Evolutionary conservation across 2,113 vertebrate genomes (phyloP).

Genomic region (Cochlearius cochlearius): DNA sequence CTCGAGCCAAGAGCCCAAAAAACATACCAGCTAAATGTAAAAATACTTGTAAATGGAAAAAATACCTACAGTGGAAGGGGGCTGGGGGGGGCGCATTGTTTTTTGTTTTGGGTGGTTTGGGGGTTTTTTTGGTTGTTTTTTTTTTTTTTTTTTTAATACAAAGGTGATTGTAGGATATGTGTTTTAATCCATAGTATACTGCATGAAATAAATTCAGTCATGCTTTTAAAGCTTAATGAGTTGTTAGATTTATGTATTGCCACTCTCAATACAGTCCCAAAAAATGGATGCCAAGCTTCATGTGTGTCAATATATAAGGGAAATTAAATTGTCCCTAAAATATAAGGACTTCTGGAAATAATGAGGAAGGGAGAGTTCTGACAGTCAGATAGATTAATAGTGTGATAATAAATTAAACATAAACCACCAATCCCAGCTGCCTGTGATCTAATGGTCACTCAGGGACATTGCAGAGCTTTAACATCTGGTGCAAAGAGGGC

Average conservation of each 20-base stretch:
- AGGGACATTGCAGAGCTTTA: slow-evolving; percentile 47
- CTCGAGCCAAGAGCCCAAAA: background rate
- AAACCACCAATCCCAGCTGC: slow-evolving; percentile 45
- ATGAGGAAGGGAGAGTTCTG: slow-evolving; percentile 25
- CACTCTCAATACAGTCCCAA: background rate
- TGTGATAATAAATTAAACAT: slow-evolving; percentile 64
- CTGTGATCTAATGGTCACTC: slow-evolving; percentile 57
- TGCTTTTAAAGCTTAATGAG: background rate
- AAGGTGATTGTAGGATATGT: background rate
- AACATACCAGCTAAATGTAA: background rate
- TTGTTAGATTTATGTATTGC: background rate
- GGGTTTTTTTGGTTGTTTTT: background rate
- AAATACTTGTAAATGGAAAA: background rate
- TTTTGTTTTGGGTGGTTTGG: no score
- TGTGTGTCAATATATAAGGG: background rate
- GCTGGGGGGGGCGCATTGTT: accelerated
- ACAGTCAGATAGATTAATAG: slow-evolving; percentile 47
- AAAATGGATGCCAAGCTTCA: background rate
- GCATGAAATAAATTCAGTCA: background rate
- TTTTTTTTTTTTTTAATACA: background rate
- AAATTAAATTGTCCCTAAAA: slow-evolving; percentile 15
- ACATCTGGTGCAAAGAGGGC: slow-evolving; percentile 64
- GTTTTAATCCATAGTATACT: background rate
- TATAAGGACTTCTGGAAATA: background rate
- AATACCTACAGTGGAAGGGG: background rate